These are phyloP conservation scores for Agapornis canus DNA, from an alignment of 2,797 vertebrate genomes.

Conservation along the genomic window DNA sequence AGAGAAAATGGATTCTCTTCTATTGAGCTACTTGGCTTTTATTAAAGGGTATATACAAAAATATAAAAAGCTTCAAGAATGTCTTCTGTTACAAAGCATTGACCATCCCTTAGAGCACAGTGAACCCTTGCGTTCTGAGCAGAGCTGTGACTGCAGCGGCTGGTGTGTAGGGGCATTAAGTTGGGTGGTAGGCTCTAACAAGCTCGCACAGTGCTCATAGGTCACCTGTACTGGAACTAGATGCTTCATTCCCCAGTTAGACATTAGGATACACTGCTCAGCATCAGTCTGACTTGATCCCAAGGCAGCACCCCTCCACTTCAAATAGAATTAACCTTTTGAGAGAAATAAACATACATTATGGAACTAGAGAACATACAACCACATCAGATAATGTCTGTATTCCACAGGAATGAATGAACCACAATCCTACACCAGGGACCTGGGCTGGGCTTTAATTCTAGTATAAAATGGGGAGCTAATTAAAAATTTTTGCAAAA, in stretches of 20 bases:
- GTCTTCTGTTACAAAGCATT: conserved; percentile 35
- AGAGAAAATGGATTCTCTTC: conserved; percentile 41
- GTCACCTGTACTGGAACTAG: conserved; percentile 42
- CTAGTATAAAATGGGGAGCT: conserved; percentile 18
- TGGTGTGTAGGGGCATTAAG: conserved; percentile 21
- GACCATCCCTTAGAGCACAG: conserved; percentile 1
- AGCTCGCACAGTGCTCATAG: conserved; percentile 22
- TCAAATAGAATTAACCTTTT: conserved; percentile 68
- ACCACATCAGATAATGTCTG: not conserved
- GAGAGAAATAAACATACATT: conserved; percentile 52
- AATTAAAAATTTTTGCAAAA: not conserved
- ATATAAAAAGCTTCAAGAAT: conserved; percentile 66
- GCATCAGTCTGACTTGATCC: conserved; percentile 63
- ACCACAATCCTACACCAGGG: not conserved
- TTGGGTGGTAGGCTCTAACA: conserved; percentile 13
- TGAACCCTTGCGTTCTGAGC: not conserved
- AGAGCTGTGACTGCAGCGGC: not conserved
- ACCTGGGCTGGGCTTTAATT: not conserved
- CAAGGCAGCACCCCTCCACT: conserved; percentile 62
- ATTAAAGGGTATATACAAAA: conserved; percentile 72
- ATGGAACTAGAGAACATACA: conserved; percentile 13
- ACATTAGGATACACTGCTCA: conserved; percentile 66
- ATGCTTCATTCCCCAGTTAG: conserved; percentile 49
- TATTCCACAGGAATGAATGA: not conserved
- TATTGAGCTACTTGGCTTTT: conserved; percentile 30